phyloP scores from a whole-genome alignment of 2,888 invertebrate genomes.

The Alcis repandata region DNA sequence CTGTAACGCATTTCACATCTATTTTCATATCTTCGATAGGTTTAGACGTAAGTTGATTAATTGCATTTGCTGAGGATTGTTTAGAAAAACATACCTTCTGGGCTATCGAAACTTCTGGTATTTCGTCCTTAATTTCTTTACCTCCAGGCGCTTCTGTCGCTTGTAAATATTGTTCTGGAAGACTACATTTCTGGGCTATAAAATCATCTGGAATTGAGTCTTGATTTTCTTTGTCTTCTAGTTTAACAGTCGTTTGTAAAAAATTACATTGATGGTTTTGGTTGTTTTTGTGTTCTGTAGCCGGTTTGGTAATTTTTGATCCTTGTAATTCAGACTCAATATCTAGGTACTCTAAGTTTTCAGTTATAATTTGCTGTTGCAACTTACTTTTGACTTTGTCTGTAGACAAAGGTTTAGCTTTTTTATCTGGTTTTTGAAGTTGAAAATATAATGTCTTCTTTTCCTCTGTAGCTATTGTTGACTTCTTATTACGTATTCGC shows the following conservation, averaged over 20 bases:
- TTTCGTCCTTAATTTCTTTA: not conserved
- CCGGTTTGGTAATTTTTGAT: conserved; percentile 53
- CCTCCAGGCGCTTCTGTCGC: not conserved
- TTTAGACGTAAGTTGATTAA: not conserved
- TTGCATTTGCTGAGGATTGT: not conserved
- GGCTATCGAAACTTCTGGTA: not conserved
- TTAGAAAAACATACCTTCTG: not conserved
- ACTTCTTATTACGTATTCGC: conserved; percentile 38
- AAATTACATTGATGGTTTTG: too few relatives aligned
- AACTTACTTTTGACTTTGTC: conserved; percentile 3
- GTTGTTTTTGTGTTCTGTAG: not conserved
- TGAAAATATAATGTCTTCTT: conserved; percentile 10
- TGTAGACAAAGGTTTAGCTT: conserved; percentile 9
- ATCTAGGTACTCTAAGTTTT: conserved; percentile 42
- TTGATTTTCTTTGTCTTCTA: not conserved
- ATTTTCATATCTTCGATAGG: not conserved
- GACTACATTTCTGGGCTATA: not conserved
- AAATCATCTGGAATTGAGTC: not conserved
- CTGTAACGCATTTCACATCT: not conserved
- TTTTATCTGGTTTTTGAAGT: conserved; percentile 3
- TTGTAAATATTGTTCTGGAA: not conserved
- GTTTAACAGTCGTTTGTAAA: too few relatives aligned
- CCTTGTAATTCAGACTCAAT: conserved; percentile 58
- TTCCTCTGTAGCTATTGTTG: conserved; percentile 9
- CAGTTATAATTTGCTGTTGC: not conserved